Evolutionary conservation across 92 coral and sea anemone species (phyloP), one percentile per base, ranked within the genome.

Genomic region (Phymanthus crucifer): DNA sequence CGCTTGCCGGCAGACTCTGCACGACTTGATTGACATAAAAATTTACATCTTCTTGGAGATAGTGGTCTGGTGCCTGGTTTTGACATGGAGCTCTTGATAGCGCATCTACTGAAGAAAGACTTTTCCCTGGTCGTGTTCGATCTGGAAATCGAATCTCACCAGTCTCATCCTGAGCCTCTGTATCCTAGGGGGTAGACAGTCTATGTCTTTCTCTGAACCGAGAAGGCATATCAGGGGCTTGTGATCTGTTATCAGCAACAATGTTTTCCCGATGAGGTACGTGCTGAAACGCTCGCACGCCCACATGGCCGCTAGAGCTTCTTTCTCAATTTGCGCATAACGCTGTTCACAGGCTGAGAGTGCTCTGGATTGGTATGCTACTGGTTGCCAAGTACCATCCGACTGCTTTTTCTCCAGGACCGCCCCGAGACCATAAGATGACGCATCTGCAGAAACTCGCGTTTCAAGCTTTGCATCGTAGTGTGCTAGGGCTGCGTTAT

Each of bases 261-360:
- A 81, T 31, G 18, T 16, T 61, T 81, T 73, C 45, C 85, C 79
- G 34, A 81, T 50, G 31, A 81, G 27, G 65, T 81, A 81, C 26
- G 50, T 56, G 21, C 45, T 33, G 73, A 86, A 86, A 64, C 68
- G 73, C 68, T 80, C 86, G 45, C 86, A 81, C 81, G 73, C 36
- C 85, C 89, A 85, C n/a, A 80, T 72, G 3, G 85, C 85, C 21
- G 86, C 89, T 34, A 81, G 47, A 12, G 89, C 86, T 54, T 86
- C 89, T 70, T 73, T 81, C 65, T 86, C 89, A 13, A 81, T 86
- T 66, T 81, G 86, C 4, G 90, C 83, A 27, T 75, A 81, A 43
- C 79, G 73, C 50, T 88, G 79, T 72, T 88, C 86, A 2, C 88
- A 70, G 34, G 73, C 89, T 27, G n/a, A 52, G n/a, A 85, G 80